Base-by-base conservation (phyloP, 2,888 invertebrate genomes). In the Idaea dimidiata region DNA sequence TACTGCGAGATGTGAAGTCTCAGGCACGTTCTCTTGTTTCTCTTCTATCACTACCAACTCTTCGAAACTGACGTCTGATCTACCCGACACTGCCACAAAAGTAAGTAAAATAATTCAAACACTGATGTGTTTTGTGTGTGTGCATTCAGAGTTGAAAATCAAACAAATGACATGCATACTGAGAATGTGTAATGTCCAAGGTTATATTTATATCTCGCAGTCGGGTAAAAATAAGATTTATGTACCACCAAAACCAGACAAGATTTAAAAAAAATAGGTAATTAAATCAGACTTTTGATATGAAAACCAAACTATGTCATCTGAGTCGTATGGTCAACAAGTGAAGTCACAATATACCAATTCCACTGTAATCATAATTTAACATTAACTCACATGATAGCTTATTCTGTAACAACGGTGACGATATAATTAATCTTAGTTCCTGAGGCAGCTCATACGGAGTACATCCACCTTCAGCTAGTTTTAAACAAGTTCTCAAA, bases 401-500 rank as follows among this genome's bases (percentile, higher is more conserved):
- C 73, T 86, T 89, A 66, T 82, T 86, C 62, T 88, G 89, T 56
- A 83, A 68, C 16, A 82, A 72, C 6, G 91, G 86, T 32, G 91
- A 89, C 0, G 91, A 85, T 56, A 92, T 91, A 8, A 96, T 86
- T 62, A 94, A 85, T 60, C 95, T 93, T 76, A 96, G 93, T 74
- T 96, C 94, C 58, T 93, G 89, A 1, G 94, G 94, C 71, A 96
- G 81, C 64, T 95, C 94, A 73, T 94, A 93, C 0, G 95, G 95
- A 54, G 93, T 88, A 54, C 94, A 87, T 5, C 93, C 87, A 3
- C 94, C 94, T 79, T 96, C 95, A 0, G 95, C 95, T 61, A 96
- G 79, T 74, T 92, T 93, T 69, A 94, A 85, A 68, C 95, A 95
- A 1, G 95, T 89, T 78, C 94, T 91, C 58, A 95, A 77, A 55